These are phyloP conservation scores for Ambastaia sidthimunki DNA, from an alignment of 2,797 vertebrate species.

Conservation along the genomic window DNA sequence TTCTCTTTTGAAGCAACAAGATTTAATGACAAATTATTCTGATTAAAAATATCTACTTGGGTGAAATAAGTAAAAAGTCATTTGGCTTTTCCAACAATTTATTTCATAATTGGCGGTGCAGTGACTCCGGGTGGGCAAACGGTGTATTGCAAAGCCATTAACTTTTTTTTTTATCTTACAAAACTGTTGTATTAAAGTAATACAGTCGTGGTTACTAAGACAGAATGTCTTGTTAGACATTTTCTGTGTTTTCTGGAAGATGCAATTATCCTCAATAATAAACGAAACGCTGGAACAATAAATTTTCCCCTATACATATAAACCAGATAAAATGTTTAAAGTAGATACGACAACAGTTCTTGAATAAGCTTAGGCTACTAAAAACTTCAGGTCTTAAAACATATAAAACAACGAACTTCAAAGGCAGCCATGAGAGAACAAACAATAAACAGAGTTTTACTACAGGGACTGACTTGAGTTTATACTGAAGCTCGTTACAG, in stretches of 20 bases:
- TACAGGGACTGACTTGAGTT: background rate
- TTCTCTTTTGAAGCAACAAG: background rate
- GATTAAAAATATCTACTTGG: background rate
- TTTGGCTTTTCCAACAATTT: background rate
- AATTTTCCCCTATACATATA: background rate
- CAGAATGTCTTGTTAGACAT: too few species aligned
- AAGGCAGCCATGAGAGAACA: constrained; percentile 9
- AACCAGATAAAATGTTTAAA: background rate
- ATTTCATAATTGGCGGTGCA: background rate
- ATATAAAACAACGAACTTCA: constrained; percentile 36
- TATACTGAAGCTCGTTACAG: background rate
- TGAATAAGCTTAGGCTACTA: constrained; percentile 8
- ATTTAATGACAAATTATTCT: background rate
- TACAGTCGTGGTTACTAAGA: too few species aligned
- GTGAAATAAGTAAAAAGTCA: too few species aligned
- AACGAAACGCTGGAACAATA: background rate
- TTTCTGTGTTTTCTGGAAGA: too few species aligned
- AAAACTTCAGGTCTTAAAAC: constrained; percentile 15
- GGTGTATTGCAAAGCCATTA: background rate
- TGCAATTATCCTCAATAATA: background rate
- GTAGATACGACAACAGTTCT: background rate
- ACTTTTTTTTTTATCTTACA: background rate
- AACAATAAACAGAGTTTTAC: constrained; percentile 14
- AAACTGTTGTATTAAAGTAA: too few species aligned
- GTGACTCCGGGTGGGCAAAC: constrained; percentile 20